These are phyloP conservation scores for Microcebus griseorufus DNA, from an alignment of 2,113 vertebrate genomes.

Conservation along the genomic window DNA sequence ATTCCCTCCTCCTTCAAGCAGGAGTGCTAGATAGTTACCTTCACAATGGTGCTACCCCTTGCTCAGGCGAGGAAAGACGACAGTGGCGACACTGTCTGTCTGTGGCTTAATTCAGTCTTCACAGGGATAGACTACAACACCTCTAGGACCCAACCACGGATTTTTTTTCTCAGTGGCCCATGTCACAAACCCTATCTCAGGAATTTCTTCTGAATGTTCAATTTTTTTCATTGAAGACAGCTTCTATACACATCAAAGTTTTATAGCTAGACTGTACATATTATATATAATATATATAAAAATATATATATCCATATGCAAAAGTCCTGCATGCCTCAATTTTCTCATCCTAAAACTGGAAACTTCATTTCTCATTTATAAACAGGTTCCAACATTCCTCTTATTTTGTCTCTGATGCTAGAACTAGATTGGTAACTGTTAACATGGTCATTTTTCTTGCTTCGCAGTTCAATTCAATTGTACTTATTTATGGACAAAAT, in stretches of 20 bases:
- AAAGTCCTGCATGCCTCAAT: constrained; percentile 93
- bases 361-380: constrained; percentile 90
- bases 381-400: constrained; percentile 97
- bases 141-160: constrained; percentile 95
- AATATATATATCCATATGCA: constrained; percentile 97
- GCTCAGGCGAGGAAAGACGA: constrained; percentile 87
- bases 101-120: constrained; percentile 91
- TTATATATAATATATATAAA: constrained; percentile 88
- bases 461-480: constrained; percentile 90
- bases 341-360: constrained; percentile 94
- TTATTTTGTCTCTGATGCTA: constrained; percentile 93
- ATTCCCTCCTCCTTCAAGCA: constrained; percentile 87
- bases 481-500: constrained; percentile 90
- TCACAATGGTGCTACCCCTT: constrained; percentile 92
- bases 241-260: constrained; percentile 94
- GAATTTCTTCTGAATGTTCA: constrained; percentile 99
- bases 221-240: constrained; percentile 94
- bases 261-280: constrained; percentile 95
- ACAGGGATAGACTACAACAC: constrained; percentile 93
- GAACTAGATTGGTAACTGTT: constrained; percentile 87
- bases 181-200: constrained; percentile 99
- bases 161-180: constrained; percentile 93
- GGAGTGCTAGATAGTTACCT: constrained; percentile 87
- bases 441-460: constrained; percentile 82
- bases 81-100: constrained; percentile 91